phyloP scores from a whole-genome alignment of 1,140 invertebrate genomes.

The Littorina saxatilis region DNA sequence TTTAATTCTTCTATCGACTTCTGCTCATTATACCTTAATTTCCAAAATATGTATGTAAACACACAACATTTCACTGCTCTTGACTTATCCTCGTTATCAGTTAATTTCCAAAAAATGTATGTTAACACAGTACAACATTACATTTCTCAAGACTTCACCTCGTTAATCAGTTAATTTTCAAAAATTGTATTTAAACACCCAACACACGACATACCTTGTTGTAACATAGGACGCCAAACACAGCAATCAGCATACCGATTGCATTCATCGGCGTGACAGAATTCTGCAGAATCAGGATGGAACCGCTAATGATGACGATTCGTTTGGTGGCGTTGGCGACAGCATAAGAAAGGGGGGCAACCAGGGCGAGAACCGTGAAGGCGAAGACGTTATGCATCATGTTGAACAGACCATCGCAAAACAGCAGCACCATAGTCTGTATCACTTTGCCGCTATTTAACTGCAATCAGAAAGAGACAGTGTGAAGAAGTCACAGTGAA shows the following conservation, averaged over 20 bases:
- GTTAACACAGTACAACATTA: too few relatives aligned
- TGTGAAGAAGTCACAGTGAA: too few relatives aligned
- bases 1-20: too few relatives aligned
- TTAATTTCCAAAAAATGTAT: too few relatives aligned
- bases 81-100: too few relatives aligned
- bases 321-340: conserved; percentile 97
- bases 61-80: too few relatives aligned
- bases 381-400: conserved; percentile 97
- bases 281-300: conserved; percentile 92
- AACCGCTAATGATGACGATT: conserved; percentile 93
- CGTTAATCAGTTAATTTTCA: too few relatives aligned
- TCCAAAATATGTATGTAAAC: too few relatives aligned
- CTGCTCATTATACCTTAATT: too few relatives aligned
- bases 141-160: too few relatives aligned
- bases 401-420: conserved; percentile 91
- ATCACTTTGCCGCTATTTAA: conserved; percentile 62
- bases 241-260: conserved; percentile 93
- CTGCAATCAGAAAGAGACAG: too few relatives aligned
- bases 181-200: too few relatives aligned
- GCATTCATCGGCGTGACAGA: conserved; percentile 93
- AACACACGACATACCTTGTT: conserved; percentile 79
- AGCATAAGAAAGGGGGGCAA: conserved; percentile 95
- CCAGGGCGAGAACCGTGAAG: conserved; percentile 90
- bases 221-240: conserved; percentile 92
- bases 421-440: conserved; percentile 79